Conservation (phyloP, 2,797 vertebrate genomes). For the Danio tinwini region DNA sequence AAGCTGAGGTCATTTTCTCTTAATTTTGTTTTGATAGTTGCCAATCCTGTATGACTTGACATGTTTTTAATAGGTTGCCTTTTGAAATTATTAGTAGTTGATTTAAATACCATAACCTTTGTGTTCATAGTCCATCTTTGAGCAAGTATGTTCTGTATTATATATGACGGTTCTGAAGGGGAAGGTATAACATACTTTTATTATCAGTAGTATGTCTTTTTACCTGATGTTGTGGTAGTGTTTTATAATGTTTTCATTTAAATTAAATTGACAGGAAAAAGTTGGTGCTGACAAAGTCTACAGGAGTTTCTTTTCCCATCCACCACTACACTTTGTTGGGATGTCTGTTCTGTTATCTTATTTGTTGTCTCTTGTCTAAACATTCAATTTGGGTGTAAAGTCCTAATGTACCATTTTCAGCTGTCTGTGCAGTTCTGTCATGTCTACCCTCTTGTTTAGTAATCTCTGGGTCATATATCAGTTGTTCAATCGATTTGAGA, state of each 20-base stretch:
- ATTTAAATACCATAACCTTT: constrained; percentile 29
- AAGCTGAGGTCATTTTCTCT: constrained; percentile 31
- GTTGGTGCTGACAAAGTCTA: constrained; percentile 4
- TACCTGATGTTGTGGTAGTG: constrained; percentile 49
- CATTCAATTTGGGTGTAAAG: constrained; percentile 52
- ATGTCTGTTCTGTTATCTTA: constrained; percentile 35
- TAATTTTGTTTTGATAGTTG: constrained; percentile 50
- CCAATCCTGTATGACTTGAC: constrained; percentile 62
- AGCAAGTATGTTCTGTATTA: constrained; percentile 7
- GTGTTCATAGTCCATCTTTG: constrained; percentile 3
- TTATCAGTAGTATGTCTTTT: constrained; percentile 32
- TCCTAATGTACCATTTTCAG: constrained; percentile 54
- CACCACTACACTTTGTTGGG: constrained; percentile 40
- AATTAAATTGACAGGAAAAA: constrained; percentile 6
- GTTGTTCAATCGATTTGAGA: constrained; percentile 68
- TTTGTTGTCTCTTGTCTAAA: constrained; percentile 35
- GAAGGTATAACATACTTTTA: constrained; percentile 24
- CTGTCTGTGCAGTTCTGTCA: constrained; percentile 59
- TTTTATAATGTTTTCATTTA: constrained; percentile 36
- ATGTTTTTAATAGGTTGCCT: constrained; percentile 52
- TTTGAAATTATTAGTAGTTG: constrained; percentile 38
- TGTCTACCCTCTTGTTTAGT: constrained; percentile 62
- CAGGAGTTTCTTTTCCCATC: not conserved
- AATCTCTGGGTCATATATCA: constrained; percentile 71
- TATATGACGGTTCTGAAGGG: constrained; percentile 15